Evolutionary conservation across 2,797 vertebrate species (phyloP), one percentile per base, ranked within the genome.

Genomic region (Neopelma chrysocephalum): DNA sequence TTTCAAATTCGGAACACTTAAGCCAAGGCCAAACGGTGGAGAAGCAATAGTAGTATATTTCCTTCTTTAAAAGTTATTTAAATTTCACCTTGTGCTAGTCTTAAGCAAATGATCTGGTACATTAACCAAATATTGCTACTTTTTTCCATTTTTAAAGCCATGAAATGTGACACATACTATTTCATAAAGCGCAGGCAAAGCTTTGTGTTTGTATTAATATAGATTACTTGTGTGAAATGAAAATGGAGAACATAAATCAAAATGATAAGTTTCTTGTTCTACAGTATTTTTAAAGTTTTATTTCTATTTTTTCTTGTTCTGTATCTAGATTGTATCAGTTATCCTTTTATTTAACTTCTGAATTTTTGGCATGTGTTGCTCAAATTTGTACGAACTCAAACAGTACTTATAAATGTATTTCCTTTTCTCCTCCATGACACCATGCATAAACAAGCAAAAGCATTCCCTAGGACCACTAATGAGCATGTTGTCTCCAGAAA

Each of bases 161-260:
- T 43, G 16, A 43, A 93, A 93, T 82, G 32, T 96, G 82, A 96
- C 96, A 94, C 38, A 9, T 95, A 79, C 60, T 96, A 73, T 51
- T 96, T 97, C 95, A 94, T 93, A 97, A 94, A 95, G 47, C 54
- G 93, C 79, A 96, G 50, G 62, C 15, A 38, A 96, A 85, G 29
- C 25, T 97, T 93, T 96, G 38, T 95, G n/a, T 85, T 87, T 94
- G 29, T 95, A 96, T 97, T 96, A 96, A 96, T 96, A 97, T 72
- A 93, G 93, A 97, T 96, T 96, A 94, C 94, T 97, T 89, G 95
- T 36, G 75, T 95, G 82, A 96, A 97, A 93, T 96, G 73, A 93
- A 96, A 97, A 96, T 96, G 72, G 93, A 96, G 68, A 93, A 31
- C 86, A 97, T 97, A 97, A 97, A 97, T 97, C 91, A 98, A 97